Conservation (phyloP, 2,888 invertebrate genomes). For the Tubiluchus corallicola region DNA sequence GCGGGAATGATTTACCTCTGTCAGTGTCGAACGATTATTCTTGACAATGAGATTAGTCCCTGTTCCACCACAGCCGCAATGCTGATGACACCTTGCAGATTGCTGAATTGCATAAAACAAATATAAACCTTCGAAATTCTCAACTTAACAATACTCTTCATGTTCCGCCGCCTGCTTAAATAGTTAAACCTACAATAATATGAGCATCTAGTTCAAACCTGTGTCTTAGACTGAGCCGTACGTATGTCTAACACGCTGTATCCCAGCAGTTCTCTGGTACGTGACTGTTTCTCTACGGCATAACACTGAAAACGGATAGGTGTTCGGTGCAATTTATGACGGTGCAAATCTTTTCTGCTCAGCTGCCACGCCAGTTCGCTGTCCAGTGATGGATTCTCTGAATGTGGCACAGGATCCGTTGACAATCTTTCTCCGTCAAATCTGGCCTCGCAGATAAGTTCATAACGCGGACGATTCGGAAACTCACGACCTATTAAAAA, state of each 20-base stretch:
- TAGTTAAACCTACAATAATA: too few species aligned
- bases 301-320: constrained; percentile 31
- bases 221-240: constrained; percentile 24
- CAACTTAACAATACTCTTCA: too few species aligned
- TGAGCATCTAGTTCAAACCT: too few species aligned
- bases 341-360: constrained; percentile 29
- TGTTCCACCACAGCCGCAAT: too few species aligned
- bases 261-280: constrained; percentile 27
- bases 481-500: constrained; percentile 24
- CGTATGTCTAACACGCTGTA: constrained; percentile 31
- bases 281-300: constrained; percentile 23
- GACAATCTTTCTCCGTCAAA: constrained; percentile 31
- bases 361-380: constrained; percentile 33
- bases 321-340: constrained; percentile 29
- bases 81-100: too few species aligned
- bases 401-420: constrained; percentile 30
- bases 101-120: too few species aligned
- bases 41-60: too few species aligned
- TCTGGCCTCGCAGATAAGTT: constrained; percentile 29
- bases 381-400: constrained; percentile 26
- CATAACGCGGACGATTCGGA: constrained; percentile 25
- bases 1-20: too few species aligned
- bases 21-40: too few species aligned
- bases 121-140: too few species aligned
- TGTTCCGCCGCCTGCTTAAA: too few species aligned